phyloP scores from a whole-genome alignment of 53 echinoderm and acorn worm species.

The Luidia sarsii region DNA sequence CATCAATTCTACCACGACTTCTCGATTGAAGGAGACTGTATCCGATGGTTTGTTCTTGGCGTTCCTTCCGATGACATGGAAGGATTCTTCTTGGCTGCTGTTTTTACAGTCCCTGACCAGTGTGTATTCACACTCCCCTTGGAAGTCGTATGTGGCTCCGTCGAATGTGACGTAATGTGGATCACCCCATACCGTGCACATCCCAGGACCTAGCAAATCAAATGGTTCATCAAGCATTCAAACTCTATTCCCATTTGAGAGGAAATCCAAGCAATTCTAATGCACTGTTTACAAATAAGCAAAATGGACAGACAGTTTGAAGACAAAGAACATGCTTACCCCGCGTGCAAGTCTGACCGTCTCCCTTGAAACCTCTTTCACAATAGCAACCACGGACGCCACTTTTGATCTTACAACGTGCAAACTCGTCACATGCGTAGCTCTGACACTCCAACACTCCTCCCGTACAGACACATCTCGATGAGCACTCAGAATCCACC shows the following conservation, averaged over 20 bases:
- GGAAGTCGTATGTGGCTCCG: constrained; percentile 28
- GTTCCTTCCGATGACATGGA: constrained; percentile 60
- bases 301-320: too few species aligned
- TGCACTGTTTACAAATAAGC: too few species aligned
- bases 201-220: constrained; percentile 29
- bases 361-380: constrained; percentile 46
- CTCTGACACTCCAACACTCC: constrained; percentile 25
- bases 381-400: constrained; percentile 80
- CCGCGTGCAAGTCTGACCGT: constrained; percentile 27
- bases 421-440: constrained; percentile 45
- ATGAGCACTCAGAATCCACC: constrained; percentile 59
- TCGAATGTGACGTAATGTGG: constrained; percentile 57
- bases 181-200: constrained; percentile 51
- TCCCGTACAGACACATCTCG: constrained; percentile 57
- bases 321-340: too few species aligned
- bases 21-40: constrained; percentile 47
- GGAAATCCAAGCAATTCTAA: too few species aligned
- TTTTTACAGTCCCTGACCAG: constrained; percentile 14
- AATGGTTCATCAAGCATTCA: too few species aligned
- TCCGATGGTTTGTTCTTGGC: constrained; percentile 54
- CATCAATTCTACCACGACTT: constrained; percentile 55
- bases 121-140: constrained; percentile 51
- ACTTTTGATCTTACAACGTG: constrained; percentile 55
- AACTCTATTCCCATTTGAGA: too few species aligned
- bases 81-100: constrained; percentile 12